phyloP scores from a whole-genome alignment of 2,797 vertebrate genomes.

The Syngnathus rostellatus region DNA sequence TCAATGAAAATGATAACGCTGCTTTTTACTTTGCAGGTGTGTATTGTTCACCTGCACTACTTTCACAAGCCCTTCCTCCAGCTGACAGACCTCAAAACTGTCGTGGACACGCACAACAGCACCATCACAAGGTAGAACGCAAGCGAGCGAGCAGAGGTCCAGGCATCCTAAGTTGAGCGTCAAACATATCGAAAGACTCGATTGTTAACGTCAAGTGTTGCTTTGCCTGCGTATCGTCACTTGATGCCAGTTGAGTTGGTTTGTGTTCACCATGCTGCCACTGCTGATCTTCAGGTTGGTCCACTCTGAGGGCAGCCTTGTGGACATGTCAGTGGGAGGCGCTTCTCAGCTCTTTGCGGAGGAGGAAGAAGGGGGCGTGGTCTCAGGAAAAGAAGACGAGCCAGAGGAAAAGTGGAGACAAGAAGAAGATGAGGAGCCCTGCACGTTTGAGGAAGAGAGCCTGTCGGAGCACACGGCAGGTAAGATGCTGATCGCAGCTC shows the following conservation, averaged over 20 bases:
- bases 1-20: background rate
- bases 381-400: slow-evolving; percentile 19
- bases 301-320: slow-evolving; percentile 87
- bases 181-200: no score
- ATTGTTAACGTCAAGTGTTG: no score
- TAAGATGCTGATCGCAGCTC: no score
- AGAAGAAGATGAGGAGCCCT: slow-evolving; percentile 29
- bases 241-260: background rate
- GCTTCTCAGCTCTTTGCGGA: slow-evolving; percentile 40
- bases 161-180: no score
- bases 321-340: slow-evolving; percentile 79
- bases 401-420: slow-evolving; percentile 18
- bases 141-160: slow-evolving; percentile 3
- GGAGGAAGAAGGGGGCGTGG: slow-evolving; percentile 4
- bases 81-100: slow-evolving; percentile 89
- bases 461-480: slow-evolving; percentile 53
- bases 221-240: background rate
- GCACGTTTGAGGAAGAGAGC: slow-evolving; percentile 37
- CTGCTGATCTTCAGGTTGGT: slow-evolving; percentile 71
- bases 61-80: slow-evolving; percentile 88
- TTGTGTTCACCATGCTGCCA: background rate
- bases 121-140: slow-evolving; percentile 80
- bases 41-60: slow-evolving; percentile 91
- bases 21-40: slow-evolving; percentile 41
- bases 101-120: slow-evolving; percentile 87